Evolutionary conservation across 2,888 invertebrate genomes (phyloP).

Genomic region (Orchesellides sinensis): DNA sequence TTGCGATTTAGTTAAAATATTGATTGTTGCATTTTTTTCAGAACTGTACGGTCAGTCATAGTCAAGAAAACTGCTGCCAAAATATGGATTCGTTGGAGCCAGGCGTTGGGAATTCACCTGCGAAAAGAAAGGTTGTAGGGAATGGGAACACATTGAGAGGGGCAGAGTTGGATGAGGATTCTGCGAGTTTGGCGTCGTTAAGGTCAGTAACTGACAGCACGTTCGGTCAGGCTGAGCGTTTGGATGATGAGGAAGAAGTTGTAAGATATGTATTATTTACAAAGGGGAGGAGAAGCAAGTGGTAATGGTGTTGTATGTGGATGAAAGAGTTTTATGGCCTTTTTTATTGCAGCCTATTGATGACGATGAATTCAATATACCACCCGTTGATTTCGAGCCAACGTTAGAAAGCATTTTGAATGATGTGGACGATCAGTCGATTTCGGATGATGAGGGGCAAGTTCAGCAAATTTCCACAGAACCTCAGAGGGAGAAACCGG

Average conservation of each 20-base stretch:
- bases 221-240: constrained; percentile 32
- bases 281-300: no score
- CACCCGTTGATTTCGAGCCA: constrained; percentile 85
- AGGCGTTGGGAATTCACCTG: neutral
- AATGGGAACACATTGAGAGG: neutral
- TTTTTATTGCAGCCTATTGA: constrained; percentile 82
- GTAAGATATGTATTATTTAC: constrained; percentile 17
- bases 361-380: constrained; percentile 88
- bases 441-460: constrained; percentile 75
- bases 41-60: no score
- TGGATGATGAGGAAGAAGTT: constrained; percentile 56
- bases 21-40: no score
- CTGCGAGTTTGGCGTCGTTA: constrained; percentile 30
- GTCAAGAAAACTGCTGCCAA: no score
- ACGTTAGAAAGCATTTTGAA: constrained; percentile 89
- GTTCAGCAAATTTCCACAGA: constrained; percentile 41
- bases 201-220: constrained; percentile 41
- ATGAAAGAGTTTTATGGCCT: neutral
- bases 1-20: no score
- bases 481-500: constrained; percentile 11
- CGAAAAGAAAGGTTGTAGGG: neutral
- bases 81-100: neutral
- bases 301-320: no score
- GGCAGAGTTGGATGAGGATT: constrained; percentile 29
- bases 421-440: constrained; percentile 79